Evolutionary conservation across 2,113 vertebrate genomes (phyloP).

Genomic region (Rhinoptilus africanus): DNA sequence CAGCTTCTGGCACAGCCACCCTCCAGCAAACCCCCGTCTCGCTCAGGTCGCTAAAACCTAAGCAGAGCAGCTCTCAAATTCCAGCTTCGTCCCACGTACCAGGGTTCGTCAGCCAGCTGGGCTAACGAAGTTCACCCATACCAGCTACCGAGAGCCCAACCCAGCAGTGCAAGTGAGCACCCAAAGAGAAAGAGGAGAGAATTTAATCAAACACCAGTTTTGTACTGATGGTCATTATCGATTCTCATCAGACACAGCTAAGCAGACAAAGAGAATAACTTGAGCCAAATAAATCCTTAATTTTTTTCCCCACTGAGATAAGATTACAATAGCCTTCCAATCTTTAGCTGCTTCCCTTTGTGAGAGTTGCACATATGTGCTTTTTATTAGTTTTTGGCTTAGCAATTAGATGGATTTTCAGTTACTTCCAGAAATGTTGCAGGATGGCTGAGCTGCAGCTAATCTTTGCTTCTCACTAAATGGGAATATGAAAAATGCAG

Average conservation of each 20-base stretch:
- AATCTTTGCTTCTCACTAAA: neutral
- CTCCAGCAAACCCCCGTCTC: neutral
- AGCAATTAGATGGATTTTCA: constrained; percentile 43
- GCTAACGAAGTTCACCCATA: neutral
- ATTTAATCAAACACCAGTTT: neutral
- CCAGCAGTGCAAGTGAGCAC: rapidly evolving
- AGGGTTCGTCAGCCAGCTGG: neutral
- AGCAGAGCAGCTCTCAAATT: rapidly evolving
- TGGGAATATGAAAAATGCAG: constrained; percentile 42
- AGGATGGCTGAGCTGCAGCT: constrained; percentile 28
- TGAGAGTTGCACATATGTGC: neutral
- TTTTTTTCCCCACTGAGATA: constrained; percentile 22
- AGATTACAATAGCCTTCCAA: constrained; percentile 21
- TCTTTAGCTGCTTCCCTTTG: constrained; percentile 20
- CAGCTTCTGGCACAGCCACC: rapidly evolving
- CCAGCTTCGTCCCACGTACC: neutral
- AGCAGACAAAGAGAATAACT: constrained; percentile 45
- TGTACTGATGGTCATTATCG: neutral
- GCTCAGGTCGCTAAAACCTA: neutral
- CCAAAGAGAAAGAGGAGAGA: neutral
- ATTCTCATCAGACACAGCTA: constrained; percentile 6
- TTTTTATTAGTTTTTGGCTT: constrained; percentile 42
- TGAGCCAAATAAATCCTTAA: constrained; percentile 39
- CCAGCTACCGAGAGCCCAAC: neutral
- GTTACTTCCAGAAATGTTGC: constrained; percentile 16